phyloP scores from a whole-genome alignment of 2,113 vertebrate genomes.

The Pandion haliaetus region DNA sequence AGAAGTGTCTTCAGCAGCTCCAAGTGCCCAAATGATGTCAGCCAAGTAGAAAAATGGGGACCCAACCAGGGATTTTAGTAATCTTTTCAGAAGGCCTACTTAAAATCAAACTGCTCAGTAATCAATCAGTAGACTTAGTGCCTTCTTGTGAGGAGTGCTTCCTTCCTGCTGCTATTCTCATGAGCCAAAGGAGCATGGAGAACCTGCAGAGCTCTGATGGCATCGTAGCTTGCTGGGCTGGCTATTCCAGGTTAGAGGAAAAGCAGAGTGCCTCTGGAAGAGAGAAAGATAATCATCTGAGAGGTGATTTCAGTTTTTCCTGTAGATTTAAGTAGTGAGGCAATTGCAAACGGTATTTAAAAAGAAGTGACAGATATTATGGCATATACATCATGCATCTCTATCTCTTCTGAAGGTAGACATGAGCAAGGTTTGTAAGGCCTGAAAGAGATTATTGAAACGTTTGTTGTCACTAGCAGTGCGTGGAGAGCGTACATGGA shows the following conservation, averaged over 20 bases:
- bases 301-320: not conserved
- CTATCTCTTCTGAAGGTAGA: not conserved
- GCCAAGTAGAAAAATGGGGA: not conserved
- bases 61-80: not conserved
- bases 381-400: not conserved
- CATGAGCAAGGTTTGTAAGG: not conserved
- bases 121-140: not conserved
- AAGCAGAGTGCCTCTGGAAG: not conserved
- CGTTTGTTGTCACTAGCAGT: not conserved
- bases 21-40: not conserved
- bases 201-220: not conserved
- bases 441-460: not conserved
- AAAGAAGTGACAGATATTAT: not conserved
- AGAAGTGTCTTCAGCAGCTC: not conserved
- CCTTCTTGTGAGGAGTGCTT: not conserved
- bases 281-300: not conserved
- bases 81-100: not conserved
- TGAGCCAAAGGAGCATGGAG: not conserved
- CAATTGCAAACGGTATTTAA: not conserved
- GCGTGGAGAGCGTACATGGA: accelerated
- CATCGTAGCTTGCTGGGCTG: not conserved
- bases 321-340: not conserved
- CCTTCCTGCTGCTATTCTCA: not conserved
- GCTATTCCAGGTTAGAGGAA: not conserved
- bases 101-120: not conserved